phyloP scores from a whole-genome alignment of 2,888 invertebrate genomes.

The Euplagia quadripunctaria region DNA sequence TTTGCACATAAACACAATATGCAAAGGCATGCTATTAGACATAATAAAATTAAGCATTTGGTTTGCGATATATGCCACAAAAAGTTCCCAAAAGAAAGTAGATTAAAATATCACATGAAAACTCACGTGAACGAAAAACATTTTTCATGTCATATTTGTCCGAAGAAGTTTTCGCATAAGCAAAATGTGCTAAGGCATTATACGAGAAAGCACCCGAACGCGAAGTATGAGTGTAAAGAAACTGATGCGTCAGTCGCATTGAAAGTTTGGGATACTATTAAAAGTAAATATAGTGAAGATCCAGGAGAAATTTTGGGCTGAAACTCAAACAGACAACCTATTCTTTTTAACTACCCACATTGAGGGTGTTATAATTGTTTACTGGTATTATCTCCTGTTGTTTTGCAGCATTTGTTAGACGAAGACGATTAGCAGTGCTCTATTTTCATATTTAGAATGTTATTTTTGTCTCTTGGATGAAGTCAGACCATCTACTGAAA shows the following conservation, averaged over 20 bases:
- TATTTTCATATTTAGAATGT: background rate
- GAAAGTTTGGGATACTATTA: constrained; percentile 65
- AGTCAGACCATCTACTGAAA: background rate
- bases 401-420: background rate
- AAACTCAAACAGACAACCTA: background rate
- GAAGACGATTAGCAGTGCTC: background rate
- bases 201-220: constrained; percentile 69
- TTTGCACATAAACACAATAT: constrained; percentile 76
- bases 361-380: background rate
- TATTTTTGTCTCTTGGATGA: background rate
- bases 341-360: background rate
- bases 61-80: constrained; percentile 73
- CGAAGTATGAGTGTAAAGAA: constrained; percentile 58
- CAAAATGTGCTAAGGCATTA: constrained; percentile 75
- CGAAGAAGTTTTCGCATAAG: constrained; percentile 72
- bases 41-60: constrained; percentile 65
- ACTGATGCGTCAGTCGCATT: constrained; percentile 72
- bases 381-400: background rate
- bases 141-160: constrained; percentile 68
- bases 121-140: constrained; percentile 69
- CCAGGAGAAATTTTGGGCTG: constrained; percentile 50
- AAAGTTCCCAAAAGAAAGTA: constrained; percentile 70
- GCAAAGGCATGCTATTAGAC: constrained; percentile 66
- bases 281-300: constrained; percentile 44
- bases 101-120: constrained; percentile 73